Percentiles rank a stretch among this genome's conserved stretches.
Evolutionary conservation across 2,113 vertebrate genomes (phyloP).

Genomic region (Cromileptes altivelis): DNA sequence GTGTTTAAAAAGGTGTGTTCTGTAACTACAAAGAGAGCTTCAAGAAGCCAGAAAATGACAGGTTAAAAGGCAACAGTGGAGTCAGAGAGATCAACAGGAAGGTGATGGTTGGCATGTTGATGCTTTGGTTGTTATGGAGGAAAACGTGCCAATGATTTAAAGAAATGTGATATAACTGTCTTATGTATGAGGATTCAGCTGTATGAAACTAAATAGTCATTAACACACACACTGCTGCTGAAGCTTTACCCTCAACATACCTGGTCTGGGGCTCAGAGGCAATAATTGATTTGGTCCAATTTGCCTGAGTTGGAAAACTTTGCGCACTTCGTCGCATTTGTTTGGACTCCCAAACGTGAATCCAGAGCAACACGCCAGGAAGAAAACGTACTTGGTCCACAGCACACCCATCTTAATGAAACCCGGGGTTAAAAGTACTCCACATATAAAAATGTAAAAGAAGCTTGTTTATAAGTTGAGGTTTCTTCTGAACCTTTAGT

Average conservation of each 20-base stretch:
- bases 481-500: conserved; percentile 5
- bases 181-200: neutral
- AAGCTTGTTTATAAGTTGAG: conserved; percentile 11
- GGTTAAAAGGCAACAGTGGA: conserved; percentile 15
- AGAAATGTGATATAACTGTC: neutral
- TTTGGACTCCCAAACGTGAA: conserved; percentile 48
- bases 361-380: conserved; percentile 54
- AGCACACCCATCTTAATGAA: conserved; percentile 52
- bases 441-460: neutral
- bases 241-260: conserved; percentile 66
- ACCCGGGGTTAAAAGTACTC: neutral
- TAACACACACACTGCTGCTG: neutral
- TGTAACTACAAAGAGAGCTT: conserved; percentile 17
- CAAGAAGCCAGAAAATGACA: conserved; percentile 49
- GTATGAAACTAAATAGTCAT: neutral
- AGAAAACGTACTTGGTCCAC: conserved; percentile 27
- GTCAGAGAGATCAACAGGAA: neutral
- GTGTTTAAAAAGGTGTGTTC: conserved; percentile 49
- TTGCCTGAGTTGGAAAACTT: conserved; percentile 89
- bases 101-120: neutral
- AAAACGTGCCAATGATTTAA: neutral
- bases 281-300: conserved; percentile 82
- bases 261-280: conserved; percentile 83
- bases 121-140: neutral
- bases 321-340: conserved; percentile 87